These are phyloP conservation scores for Nebria salina DNA, from an alignment of 2,888 invertebrate genomes.

Conservation along the genomic window DNA sequence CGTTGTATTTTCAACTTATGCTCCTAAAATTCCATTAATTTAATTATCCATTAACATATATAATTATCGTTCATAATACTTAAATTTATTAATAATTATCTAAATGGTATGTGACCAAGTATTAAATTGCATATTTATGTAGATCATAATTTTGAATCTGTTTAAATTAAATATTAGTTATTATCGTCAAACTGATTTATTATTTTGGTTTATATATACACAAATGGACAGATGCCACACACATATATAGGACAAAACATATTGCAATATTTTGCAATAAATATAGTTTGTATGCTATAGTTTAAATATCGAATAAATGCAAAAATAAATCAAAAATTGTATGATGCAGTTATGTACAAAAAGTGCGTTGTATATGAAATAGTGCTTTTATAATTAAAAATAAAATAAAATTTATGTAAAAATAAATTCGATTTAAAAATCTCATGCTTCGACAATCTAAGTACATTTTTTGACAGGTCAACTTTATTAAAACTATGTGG, in stretches of 20 bases:
- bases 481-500: not conserved
- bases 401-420: not conserved
- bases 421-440: not conserved
- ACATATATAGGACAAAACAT: not conserved
- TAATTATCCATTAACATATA: not conserved
- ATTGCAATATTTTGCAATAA: not conserved
- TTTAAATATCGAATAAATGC: not conserved
- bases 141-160: no score
- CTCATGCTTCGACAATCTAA: not conserved
- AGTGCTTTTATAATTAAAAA: not conserved
- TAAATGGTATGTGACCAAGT: not conserved
- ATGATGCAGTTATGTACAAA: constrained; percentile 1
- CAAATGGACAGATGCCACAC: not conserved
- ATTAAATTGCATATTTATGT: not conserved
- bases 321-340: not conserved
- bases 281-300: not conserved
- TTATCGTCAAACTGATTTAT: not conserved
- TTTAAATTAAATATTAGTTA: no score
- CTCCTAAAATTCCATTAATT: no score
- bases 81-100: not conserved
- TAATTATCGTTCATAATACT: not conserved
- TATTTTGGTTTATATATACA: not conserved
- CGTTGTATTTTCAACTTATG: no score
- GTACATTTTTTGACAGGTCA: not conserved
- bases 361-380: not conserved